phyloP scores from a whole-genome alignment of 2,888 invertebrate species.

The Drosophila niveifrons region DNA sequence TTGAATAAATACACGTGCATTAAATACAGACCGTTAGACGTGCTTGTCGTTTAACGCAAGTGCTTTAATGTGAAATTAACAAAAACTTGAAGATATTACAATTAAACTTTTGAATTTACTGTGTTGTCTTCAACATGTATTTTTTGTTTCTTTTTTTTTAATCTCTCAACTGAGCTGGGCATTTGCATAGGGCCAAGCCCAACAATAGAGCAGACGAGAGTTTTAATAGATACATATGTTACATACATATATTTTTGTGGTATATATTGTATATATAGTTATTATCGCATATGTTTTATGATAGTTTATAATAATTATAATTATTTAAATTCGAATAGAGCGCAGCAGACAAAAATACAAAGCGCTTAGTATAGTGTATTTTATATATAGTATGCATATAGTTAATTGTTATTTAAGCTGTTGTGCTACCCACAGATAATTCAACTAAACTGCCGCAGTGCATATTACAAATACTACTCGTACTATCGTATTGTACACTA shows the following conservation, averaged over 20 bases:
- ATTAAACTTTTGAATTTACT: constrained; percentile 22
- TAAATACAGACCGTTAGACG: constrained; percentile 62
- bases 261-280: constrained; percentile 43
- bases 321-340: constrained; percentile 79
- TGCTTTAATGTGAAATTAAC: constrained; percentile 40
- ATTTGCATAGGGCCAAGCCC: constrained; percentile 41
- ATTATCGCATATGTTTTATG: constrained; percentile 55
- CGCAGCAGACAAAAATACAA: constrained; percentile 66
- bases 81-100: constrained; percentile 36
- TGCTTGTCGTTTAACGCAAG: constrained; percentile 40
- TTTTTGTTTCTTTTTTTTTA: constrained; percentile 2
- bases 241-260: constrained; percentile 25
- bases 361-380: constrained; percentile 69
- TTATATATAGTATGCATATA: constrained; percentile 23
- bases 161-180: constrained; percentile 19
- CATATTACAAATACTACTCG: constrained; percentile 25
- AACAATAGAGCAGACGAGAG: constrained; percentile 22
- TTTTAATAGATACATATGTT: constrained; percentile 38
- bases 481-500: constrained; percentile 6
- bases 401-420: constrained; percentile 40
- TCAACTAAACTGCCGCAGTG: constrained; percentile 57
- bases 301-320: constrained; percentile 63
- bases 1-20: constrained; percentile 37
- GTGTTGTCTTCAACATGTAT: constrained; percentile 9
- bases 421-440: constrained; percentile 63